These are phyloP conservation scores for Psilopsiagon aymara DNA, from an alignment of 2,113 vertebrate species.

Conservation along the genomic window DNA sequence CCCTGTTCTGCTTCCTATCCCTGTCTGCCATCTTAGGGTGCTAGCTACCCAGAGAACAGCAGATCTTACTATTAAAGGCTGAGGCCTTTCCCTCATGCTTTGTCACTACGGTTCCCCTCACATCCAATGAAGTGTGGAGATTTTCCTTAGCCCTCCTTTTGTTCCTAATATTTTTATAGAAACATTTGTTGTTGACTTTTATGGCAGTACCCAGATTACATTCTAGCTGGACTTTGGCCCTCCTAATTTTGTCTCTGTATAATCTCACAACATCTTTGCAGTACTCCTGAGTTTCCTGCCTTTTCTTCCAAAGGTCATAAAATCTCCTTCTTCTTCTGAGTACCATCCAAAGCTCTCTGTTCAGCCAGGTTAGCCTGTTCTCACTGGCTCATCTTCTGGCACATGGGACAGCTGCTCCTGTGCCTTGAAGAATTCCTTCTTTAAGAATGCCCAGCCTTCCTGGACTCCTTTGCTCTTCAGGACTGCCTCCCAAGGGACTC, in stretches of 20 bases:
- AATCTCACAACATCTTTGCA: neutral
- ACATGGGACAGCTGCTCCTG: neutral
- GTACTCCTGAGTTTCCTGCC: neutral
- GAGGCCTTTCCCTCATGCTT: neutral
- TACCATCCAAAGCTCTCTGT: neutral
- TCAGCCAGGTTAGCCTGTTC: neutral
- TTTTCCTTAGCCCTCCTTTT: neutral
- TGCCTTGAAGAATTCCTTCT: neutral
- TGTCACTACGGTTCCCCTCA: no score
- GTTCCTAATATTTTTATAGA: neutral
- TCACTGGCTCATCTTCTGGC: accelerated
- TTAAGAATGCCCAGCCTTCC: neutral
- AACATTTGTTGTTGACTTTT: neutral
- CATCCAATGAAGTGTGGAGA: neutral
- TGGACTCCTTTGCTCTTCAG: neutral
- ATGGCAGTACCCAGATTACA: neutral
- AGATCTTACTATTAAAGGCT: neutral
- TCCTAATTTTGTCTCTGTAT: neutral
- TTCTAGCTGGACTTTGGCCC: neutral
- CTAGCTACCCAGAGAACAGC: neutral
- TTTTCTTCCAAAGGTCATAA: neutral
- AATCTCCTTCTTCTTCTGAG: neutral
- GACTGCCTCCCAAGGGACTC: neutral
- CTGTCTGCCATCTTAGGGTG: no score
- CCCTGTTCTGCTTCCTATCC: neutral